phyloP scores from a whole-genome alignment of 2,113 vertebrate species.

The Rhabdornis inornatus region DNA sequence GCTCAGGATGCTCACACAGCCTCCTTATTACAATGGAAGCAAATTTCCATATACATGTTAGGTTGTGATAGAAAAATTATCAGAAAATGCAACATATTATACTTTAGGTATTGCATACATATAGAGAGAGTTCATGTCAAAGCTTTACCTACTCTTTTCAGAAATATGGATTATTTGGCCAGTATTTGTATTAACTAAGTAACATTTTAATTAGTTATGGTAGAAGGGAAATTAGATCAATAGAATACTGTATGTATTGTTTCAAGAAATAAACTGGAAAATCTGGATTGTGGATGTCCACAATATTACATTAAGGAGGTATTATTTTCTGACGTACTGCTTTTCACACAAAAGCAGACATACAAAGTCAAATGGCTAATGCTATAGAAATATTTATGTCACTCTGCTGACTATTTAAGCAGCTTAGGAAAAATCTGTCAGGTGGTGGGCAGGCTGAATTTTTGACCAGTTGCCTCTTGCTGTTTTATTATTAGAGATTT shows the following conservation, averaged over 20 bases:
- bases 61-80: neutral
- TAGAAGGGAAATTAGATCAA: neutral
- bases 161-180: neutral
- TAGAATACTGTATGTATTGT: neutral
- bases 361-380: neutral
- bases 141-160: neutral
- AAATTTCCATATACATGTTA: neutral
- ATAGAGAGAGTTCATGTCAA: neutral
- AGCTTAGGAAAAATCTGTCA: neutral
- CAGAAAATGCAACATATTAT: neutral
- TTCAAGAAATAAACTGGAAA: neutral
- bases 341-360: neutral
- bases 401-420: neutral
- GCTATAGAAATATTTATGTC: neutral
- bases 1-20: neutral
- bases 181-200: neutral
- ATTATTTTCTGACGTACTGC: neutral
- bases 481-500: neutral
- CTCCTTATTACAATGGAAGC: neutral
- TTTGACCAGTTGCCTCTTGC: neutral
- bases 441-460: neutral
- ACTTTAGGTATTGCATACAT: neutral
- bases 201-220: neutral
- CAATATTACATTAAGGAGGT: neutral
- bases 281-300: neutral